Evolutionary conservation across 92 coral and sea anemone genomes (phyloP).

Genomic region (Porites cylindrica): DNA sequence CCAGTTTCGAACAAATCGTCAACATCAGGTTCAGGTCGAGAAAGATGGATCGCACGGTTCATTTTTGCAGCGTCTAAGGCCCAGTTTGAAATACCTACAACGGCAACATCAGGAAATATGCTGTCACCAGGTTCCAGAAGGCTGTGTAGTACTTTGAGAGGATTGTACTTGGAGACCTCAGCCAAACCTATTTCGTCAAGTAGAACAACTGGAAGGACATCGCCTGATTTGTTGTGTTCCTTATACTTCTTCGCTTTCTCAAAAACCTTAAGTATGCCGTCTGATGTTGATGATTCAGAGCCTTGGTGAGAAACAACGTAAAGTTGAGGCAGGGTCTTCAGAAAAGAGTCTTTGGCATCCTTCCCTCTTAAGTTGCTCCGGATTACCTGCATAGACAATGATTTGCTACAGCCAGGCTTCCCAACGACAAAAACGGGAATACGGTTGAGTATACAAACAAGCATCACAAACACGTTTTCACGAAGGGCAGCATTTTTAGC

Average conservation of each 20-base stretch:
- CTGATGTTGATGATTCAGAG: conserved; percentile 97
- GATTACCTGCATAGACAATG: conserved; percentile 95
- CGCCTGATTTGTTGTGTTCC: conserved; percentile 73
- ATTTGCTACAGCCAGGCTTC: conserved; percentile 99
- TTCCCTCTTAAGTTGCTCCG: conserved; percentile 95
- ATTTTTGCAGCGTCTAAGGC: conserved; percentile 98
- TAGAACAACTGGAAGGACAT: conserved; percentile 95
- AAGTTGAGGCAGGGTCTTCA: conserved; percentile 89
- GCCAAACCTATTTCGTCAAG: conserved; percentile 98
- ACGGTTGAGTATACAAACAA: conserved; percentile 92
- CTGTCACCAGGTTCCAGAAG: conserved; percentile 92
- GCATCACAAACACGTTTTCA: conserved; percentile 95
- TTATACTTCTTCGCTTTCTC: conserved; percentile 95
- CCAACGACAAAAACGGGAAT: conserved; percentile 99
- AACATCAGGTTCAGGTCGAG: conserved; percentile 94
- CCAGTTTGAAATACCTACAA: conserved; percentile 99
- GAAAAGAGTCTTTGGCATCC: conserved; percentile 84
- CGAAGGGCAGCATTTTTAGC: conserved; percentile 98
- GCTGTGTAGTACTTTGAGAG: conserved; percentile 95
- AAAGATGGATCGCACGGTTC: conserved; percentile 98
- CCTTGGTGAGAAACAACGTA: conserved; percentile 98
- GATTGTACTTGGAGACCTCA: conserved; percentile 96
- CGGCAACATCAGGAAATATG: conserved; percentile 93
- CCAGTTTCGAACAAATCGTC: conserved; percentile 94
- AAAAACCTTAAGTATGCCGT: conserved; percentile 95